phyloP scores from a whole-genome alignment of 2,113 vertebrate species.

The Myanophis thanlyinensis region DNA sequence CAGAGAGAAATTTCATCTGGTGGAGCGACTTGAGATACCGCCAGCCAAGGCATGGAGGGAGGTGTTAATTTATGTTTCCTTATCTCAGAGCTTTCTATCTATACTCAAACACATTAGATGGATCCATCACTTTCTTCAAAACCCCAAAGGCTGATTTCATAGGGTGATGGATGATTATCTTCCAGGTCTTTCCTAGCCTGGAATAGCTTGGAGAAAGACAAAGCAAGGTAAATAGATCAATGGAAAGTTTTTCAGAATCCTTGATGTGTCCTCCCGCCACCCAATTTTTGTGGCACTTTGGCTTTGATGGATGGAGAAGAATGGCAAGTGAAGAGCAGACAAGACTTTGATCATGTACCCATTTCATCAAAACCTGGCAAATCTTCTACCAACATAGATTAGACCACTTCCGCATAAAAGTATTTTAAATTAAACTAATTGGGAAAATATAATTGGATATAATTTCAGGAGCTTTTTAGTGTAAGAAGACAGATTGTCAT shows the following conservation, averaged over 20 bases:
- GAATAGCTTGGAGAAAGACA: neutral
- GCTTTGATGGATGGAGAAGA: neutral
- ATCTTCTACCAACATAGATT: neutral
- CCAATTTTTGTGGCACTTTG: neutral
- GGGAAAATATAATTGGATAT: conserved; percentile 51
- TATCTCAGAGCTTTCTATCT: neutral
- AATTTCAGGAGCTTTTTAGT: conserved; percentile 33
- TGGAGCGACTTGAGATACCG: neutral
- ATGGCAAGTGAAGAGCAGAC: neutral
- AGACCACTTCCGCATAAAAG: neutral
- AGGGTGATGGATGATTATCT: neutral
- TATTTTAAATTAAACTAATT: neutral
- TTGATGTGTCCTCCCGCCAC: conserved; percentile 4
- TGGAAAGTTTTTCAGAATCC: neutral
- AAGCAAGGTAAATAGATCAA: neutral
- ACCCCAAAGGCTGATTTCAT: neutral
- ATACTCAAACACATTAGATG: neutral
- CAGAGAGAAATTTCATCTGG: neutral
- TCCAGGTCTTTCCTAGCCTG: neutral
- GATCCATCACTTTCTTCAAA: neutral
- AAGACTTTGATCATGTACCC: neutral
- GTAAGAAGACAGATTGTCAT: conserved; percentile 26
- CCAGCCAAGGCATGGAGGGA: neutral
- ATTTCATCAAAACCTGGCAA: conserved; percentile 20
- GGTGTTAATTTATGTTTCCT: neutral